Evolutionary conservation across 92 coral and sea anemone genomes (phyloP).

Genomic region (Epizoanthus fatuus): DNA sequence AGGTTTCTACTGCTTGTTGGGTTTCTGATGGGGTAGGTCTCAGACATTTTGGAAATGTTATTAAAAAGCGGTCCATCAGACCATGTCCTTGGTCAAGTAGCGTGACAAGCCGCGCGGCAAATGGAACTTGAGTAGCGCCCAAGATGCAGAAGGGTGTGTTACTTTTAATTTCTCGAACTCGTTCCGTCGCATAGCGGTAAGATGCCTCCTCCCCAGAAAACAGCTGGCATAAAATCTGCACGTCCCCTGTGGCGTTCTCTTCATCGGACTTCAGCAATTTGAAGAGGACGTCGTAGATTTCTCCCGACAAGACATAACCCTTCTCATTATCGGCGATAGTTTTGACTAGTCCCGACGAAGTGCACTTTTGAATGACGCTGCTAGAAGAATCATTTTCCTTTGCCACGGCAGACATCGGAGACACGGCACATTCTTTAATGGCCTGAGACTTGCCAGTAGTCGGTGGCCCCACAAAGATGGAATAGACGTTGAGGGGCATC

Average conservation of each 20-base stretch:
- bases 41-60: slow-evolving; percentile 43
- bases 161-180: slow-evolving; percentile 13
- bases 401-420: slow-evolving; percentile 22
- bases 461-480: slow-evolving; percentile 48
- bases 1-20: slow-evolving; percentile 17
- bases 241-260: slow-evolving; percentile 51
- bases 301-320: slow-evolving; percentile 41
- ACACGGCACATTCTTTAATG: slow-evolving; percentile 37
- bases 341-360: slow-evolving; percentile 50
- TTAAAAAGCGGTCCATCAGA: slow-evolving; percentile 53
- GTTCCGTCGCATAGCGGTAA: slow-evolving; percentile 62
- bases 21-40: slow-evolving; percentile 50
- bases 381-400: not conserved
- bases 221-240: slow-evolving; percentile 35
- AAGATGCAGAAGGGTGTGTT: slow-evolving; percentile 58
- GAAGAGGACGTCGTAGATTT: slow-evolving; percentile 46
- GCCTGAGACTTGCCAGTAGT: slow-evolving; percentile 63
- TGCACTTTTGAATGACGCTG: slow-evolving; percentile 26
- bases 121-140: slow-evolving; percentile 54
- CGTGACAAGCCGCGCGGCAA: slow-evolving; percentile 36
- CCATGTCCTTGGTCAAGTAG: slow-evolving; percentile 59
- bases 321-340: slow-evolving; percentile 26
- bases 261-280: slow-evolving; percentile 57
- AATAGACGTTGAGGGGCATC: slow-evolving; percentile 44
- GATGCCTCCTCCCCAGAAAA: slow-evolving; percentile 60